Evolutionary conservation across 2,888 invertebrate species (phyloP).

Genomic region (Ochropleura leucogaster): DNA sequence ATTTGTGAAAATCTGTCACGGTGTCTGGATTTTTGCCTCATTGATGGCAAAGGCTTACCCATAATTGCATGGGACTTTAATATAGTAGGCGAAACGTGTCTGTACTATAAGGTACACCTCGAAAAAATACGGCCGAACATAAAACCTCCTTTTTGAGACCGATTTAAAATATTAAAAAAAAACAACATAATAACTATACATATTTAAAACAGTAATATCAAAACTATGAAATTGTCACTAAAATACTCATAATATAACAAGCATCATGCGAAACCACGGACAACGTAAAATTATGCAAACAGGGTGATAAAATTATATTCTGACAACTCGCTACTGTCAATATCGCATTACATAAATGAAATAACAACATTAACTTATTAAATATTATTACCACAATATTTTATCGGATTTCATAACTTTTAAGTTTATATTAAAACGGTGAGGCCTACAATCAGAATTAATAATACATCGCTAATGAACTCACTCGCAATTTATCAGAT

Average conservation of each 20-base stretch:
- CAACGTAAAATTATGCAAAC: slow-evolving; percentile 30
- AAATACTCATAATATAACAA: slow-evolving; percentile 4
- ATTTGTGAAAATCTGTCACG: too few species aligned
- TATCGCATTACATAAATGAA: slow-evolving; percentile 15
- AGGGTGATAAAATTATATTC: slow-evolving; percentile 4
- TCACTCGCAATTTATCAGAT: slow-evolving; percentile 11
- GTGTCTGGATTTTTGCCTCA: too few species aligned
- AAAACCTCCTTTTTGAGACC: too few species aligned
- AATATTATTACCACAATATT: slow-evolving; percentile 32
- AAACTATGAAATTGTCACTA: neutral
- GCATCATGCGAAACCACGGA: neutral
- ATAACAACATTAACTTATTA: slow-evolving; percentile 12
- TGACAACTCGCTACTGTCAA: neutral
- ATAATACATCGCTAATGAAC: slow-evolving; percentile 35
- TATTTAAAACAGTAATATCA: neutral
- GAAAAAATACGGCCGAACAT: too few species aligned
- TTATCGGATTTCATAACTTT: slow-evolving; percentile 29
- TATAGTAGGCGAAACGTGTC: too few species aligned
- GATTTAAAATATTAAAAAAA: too few species aligned
- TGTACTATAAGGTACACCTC: too few species aligned
- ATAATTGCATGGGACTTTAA: too few species aligned
- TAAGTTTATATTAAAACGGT: slow-evolving; percentile 25
- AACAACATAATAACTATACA: neutral
- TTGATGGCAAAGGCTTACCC: too few species aligned
- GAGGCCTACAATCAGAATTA: slow-evolving; percentile 18